These are phyloP conservation scores for Muraenolepis orangiensis DNA, from an alignment of 2,797 vertebrate genomes.

Conservation along the genomic window DNA sequence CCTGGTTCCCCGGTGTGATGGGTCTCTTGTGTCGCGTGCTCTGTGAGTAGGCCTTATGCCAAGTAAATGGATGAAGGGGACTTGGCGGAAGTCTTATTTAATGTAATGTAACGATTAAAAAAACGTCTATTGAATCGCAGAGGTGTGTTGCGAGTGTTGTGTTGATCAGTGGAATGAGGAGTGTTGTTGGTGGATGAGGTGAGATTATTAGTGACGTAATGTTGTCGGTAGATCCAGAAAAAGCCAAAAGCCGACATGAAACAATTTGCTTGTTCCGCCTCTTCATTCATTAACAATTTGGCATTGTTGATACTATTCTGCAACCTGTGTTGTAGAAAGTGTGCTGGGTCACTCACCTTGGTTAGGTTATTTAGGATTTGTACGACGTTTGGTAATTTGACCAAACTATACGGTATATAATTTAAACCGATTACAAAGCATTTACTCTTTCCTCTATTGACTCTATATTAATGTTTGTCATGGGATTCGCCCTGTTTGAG, in stretches of 20 bases:
- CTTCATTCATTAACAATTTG: background rate
- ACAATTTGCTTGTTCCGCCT: background rate
- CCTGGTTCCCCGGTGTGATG: background rate
- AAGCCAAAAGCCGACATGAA: background rate
- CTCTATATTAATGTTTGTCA: background rate
- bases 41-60: background rate
- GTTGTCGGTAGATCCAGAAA: background rate
- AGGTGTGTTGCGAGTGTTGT: background rate
- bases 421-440: background rate
- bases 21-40: background rate
- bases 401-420: background rate
- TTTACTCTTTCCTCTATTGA: background rate
- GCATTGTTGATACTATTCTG: background rate
- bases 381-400: background rate
- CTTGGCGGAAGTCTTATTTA: background rate
- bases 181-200: background rate
- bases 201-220: background rate
- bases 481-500: background rate
- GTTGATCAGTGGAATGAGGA: background rate
- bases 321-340: background rate
- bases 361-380: background rate
- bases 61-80: background rate
- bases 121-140: background rate
- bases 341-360: too few relatives aligned
- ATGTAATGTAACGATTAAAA: background rate